Evolutionary conservation across 1,140 invertebrate species (phyloP).

Genomic region (Lasioglossum baleicum): DNA sequence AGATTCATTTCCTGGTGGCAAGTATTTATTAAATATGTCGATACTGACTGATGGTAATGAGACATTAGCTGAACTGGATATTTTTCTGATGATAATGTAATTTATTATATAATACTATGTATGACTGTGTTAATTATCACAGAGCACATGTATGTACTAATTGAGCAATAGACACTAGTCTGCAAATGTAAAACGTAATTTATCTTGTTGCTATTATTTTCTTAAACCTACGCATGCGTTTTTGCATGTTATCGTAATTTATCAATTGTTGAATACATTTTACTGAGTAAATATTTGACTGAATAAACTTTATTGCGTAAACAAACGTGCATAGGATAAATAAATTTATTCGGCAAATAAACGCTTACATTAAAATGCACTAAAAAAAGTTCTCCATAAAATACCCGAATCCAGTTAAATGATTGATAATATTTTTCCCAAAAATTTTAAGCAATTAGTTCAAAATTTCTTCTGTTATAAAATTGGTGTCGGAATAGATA

Average conservation of each 20-base stretch:
- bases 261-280: not conserved
- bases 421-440: too few species aligned
- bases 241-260: not conserved
- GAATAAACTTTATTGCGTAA: too few species aligned
- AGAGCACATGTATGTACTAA: not conserved
- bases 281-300: too few species aligned
- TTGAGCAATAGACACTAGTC: not conserved
- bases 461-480: too few species aligned
- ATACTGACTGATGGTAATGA: not conserved
- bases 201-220: not conserved
- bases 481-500: too few species aligned
- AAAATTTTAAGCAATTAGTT: too few species aligned
- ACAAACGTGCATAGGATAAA: too few species aligned
- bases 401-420: too few species aligned
- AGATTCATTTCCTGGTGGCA: not conserved
- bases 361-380: too few species aligned
- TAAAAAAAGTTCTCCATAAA: too few species aligned
- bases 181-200: not conserved
- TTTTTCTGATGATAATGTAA: not conserved
- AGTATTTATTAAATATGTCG: not conserved
- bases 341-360: too few species aligned
- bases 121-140: not conserved
- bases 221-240: not conserved
- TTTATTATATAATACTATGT: not conserved
- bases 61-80: accelerated